Percentiles rank a stretch among this genome's conserved stretches.
Conservation (phyloP, 2,888 invertebrate genomes). For the Formica aserva region DNA sequence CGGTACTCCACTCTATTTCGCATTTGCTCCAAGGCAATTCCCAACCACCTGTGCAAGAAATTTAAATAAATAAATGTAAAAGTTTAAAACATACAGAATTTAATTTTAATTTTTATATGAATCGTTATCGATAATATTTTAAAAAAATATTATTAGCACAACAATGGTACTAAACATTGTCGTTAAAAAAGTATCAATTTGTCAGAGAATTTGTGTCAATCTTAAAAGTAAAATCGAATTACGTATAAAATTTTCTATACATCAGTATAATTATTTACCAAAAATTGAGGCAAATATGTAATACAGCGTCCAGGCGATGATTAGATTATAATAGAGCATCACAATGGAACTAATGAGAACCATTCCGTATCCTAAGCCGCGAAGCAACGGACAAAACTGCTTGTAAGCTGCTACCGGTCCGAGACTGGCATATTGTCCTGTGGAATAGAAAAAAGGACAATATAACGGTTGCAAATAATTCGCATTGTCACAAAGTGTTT, state of each 20-base stretch:
- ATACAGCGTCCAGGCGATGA: constrained; percentile 92
- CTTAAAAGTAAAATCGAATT: not conserved
- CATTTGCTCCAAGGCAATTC: constrained; percentile 91
- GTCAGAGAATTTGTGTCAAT: not conserved
- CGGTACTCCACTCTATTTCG: constrained; percentile 90
- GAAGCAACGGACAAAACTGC: constrained; percentile 92
- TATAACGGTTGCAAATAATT: not conserved
- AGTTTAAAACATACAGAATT: not conserved
- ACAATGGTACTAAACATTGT: too few species aligned
- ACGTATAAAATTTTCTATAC: not conserved
- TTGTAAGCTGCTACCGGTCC: constrained; percentile 93
- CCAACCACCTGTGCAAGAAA: constrained; percentile 66
- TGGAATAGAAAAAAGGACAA: not conserved
- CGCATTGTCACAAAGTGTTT: not conserved
- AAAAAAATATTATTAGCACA: not conserved
- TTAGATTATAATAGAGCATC: constrained; percentile 92
- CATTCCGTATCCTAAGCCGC: constrained; percentile 92
- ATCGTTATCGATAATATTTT: too few species aligned
- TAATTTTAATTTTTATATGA: not conserved
- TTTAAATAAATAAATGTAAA: not conserved
- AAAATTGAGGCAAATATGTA: constrained; percentile 91
- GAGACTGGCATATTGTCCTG: constrained; percentile 91
- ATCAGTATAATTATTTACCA: constrained; percentile 83
- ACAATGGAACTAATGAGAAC: constrained; percentile 91
- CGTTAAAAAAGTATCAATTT: not conserved